Evolutionary conservation across 1,140 invertebrate species (phyloP).

Genomic region (Cherax destructor): DNA sequence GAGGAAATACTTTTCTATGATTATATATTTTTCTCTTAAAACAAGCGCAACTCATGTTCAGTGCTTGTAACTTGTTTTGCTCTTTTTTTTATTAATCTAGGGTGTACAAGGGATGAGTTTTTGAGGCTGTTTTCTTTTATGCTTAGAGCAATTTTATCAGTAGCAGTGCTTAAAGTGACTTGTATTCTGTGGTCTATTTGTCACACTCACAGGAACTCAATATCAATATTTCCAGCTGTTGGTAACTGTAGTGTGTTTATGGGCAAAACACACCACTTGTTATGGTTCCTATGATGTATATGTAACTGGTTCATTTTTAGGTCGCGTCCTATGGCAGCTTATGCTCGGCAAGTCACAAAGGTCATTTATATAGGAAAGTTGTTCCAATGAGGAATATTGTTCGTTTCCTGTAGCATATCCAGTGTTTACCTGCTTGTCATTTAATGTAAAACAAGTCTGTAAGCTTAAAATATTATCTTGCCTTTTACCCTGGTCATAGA

Average conservation of each 20-base stretch:
- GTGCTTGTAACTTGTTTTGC: conserved; percentile 28
- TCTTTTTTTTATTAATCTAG: conserved; percentile 9
- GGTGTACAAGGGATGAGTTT: conserved; percentile 20
- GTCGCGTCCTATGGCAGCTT: conserved; percentile 25
- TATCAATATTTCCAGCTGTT: conserved; percentile 43
- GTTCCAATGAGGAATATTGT: conserved; percentile 31
- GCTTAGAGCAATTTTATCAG: conserved; percentile 53
- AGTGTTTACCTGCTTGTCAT: conserved; percentile 48
- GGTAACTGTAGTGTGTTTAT: conserved; percentile 28
- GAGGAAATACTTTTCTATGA: conserved; percentile 19
- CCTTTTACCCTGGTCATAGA: conserved; percentile 35
- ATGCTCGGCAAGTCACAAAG: conserved; percentile 56
- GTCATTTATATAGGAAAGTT: conserved; percentile 36
- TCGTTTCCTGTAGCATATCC: conserved; percentile 23
- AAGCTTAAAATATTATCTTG: conserved; percentile 36
- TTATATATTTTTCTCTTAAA: conserved; percentile 20
- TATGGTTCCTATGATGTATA: conserved; percentile 58
- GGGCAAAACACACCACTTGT: conserved; percentile 48
- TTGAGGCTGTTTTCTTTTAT: conserved; percentile 59
- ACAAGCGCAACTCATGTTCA: neutral
- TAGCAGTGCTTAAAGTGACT: conserved; percentile 53
- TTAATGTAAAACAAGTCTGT: conserved; percentile 23
- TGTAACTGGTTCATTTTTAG: conserved; percentile 27
- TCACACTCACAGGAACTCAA: conserved; percentile 49
- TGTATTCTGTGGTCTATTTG: conserved; percentile 38